Base-by-base conservation (phyloP, 1,140 invertebrate genomes). In the Augochlora pura region DNA sequence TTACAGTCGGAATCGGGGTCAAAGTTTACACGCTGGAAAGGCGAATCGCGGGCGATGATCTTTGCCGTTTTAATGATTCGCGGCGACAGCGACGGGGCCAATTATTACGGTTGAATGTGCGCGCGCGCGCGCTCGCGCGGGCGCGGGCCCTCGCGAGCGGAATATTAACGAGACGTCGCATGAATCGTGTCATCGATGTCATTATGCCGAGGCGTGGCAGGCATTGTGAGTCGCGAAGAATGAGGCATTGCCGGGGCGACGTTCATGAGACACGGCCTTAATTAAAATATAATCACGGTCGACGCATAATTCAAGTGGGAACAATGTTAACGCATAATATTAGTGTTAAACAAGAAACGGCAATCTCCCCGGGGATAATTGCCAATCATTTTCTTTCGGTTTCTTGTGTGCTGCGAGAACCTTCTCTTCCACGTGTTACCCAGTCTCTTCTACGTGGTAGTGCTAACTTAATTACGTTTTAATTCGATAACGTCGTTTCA, bases 251-350 rank as follows among this genome's bases (percentile, higher is more conserved):
- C 59, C 39, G 42, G 25, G 42, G 25, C 54, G 74, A 70, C 74
- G 57, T 70, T 77, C 60, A 77, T 77, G 74, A 70, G 66, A 62
- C 74, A 21, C 57, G 54, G 16, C 21, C 25, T 77, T 70, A 57
- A 77, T 77, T 62, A 77, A 77, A 68, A 27, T 25, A 21, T 77
- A 60, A 77, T 77, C 66, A 70, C 42, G 16, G 0, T n/a, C 54
- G n/a, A 10, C 39, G 5, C 14, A 14, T 21, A 57, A 69, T 77
- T 60, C 54, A 69, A 25, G 14, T 25, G 39, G 57, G 21, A 62
- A 25, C 68, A 49, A 60, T 69, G 23, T 67, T 46, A 32, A 46
- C 18, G 49, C 5, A 25, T 39, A 0, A 38, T 27, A n/a, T 60
- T 18, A 49, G 60, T 60, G 27, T 16, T 54, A 27, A 42, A 49